phyloP scores from a whole-genome alignment of 1,140 invertebrate genomes.

The Gryllus bimaculatus region DNA sequence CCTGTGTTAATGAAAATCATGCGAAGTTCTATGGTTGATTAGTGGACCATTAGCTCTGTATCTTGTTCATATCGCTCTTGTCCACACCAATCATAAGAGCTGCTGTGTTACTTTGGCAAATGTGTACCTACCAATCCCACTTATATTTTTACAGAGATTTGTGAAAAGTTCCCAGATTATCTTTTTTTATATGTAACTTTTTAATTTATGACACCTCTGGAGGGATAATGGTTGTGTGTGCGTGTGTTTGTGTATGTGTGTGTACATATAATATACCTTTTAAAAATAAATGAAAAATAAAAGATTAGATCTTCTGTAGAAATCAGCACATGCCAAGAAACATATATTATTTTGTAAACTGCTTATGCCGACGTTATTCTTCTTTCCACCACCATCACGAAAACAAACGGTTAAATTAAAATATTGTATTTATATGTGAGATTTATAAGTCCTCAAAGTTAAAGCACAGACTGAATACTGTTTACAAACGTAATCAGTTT shows the following conservation, averaged over 20 bases:
- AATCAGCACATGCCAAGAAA: constrained; percentile 14
- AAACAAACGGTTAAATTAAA: constrained; percentile 30
- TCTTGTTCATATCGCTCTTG: neutral
- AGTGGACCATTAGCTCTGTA: neutral
- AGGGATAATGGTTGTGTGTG: neutral
- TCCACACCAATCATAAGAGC: neutral
- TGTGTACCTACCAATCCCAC: neutral
- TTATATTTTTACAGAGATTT: constrained; percentile 7
- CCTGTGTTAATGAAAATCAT: neutral
- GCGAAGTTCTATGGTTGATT: neutral
- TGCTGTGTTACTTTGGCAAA: neutral
- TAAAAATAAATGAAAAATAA: constrained; percentile 13
- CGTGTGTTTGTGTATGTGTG: constrained; percentile 3
- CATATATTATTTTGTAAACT: constrained; percentile 34
- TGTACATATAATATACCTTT: constrained; percentile 6
- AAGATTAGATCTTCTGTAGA: constrained; percentile 20
- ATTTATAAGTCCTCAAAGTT: neutral
- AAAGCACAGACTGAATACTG: neutral
- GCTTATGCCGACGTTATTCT: constrained; percentile 24
- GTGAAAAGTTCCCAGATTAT: neutral
- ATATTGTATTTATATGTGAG: constrained; percentile 4
- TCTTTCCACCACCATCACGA: constrained; percentile 27
- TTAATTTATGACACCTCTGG: constrained; percentile 8
- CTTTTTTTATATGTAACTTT: constrained; percentile 8
- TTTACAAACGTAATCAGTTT: neutral